These are phyloP conservation scores for Gracilinanus agilis DNA, from an alignment of 2,113 vertebrate genomes.

Conservation along the genomic window DNA sequence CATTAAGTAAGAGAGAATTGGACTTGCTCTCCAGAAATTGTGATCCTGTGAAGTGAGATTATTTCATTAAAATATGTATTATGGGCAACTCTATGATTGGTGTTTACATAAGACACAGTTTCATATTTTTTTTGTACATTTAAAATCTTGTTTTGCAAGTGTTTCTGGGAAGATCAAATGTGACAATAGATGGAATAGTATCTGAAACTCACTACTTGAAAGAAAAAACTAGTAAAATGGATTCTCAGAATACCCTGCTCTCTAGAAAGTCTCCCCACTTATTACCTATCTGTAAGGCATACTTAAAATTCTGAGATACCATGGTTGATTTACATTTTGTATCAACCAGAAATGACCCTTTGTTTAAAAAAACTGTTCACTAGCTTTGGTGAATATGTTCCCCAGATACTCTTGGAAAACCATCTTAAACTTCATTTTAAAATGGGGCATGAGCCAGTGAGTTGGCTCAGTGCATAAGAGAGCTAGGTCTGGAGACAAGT, in stretches of 20 bases:
- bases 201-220: background rate
- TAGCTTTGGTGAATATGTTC: background rate
- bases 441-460: too few relatives aligned
- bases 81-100: background rate
- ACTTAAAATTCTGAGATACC: background rate
- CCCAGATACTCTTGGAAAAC: background rate
- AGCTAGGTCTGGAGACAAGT: too few relatives aligned
- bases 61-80: background rate
- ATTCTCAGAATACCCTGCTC: background rate
- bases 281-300: background rate
- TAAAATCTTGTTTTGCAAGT: background rate
- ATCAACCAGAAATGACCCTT: background rate
- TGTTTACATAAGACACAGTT: background rate
- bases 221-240: background rate
- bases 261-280: background rate
- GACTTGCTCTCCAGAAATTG: too few relatives aligned
- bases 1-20: background rate
- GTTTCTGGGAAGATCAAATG: background rate
- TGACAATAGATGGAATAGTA: background rate
- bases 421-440: background rate
- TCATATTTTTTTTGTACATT: background rate
- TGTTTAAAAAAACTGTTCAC: background rate
- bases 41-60: background rate
- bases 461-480: too few relatives aligned
- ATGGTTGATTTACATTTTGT: background rate